Evolutionary conservation across 1,140 invertebrate species (phyloP), one percentile per base, ranked within the genome.

Genomic region (Drosophila erecta): DNA sequence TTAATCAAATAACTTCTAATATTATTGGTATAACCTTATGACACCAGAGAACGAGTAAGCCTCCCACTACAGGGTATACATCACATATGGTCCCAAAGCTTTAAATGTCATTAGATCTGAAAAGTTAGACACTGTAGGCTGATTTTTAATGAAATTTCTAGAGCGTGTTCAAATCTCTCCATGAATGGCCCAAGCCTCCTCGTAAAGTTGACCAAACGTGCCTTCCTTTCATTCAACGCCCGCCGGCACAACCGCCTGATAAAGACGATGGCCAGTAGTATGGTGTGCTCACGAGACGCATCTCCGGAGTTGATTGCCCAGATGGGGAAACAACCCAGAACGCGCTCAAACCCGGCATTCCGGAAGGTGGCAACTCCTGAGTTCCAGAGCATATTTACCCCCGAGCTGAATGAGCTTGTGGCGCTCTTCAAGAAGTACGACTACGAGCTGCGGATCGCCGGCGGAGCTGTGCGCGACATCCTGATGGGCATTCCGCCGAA

Each of bases 391-490:
- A 94, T 99, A 49, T 97, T 99, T 81, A 97, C 96, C 96, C 73
- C 81, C 4, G 91, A 99, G 92, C 92, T 99, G 14, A 92, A 94
- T 12, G 87, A 90, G 10, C 93, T 99, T 4, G 93, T 94, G 20
- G 91, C 93, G 12, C 55, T 99, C 17, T 99, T 99, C 91, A 94
- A 95, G 43, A 96, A 96, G 85, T 94, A 98, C 92, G 94, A 96
- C 41, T 96, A 96, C 94, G 97, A 98, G 93, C 93, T 99, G 55
- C 93, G 98, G 72, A 96, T 99, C 61, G 98, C 98, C 46, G 99
- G 99, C 54, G 99, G 99, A 15, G 98, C 98, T 30, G 98, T 98
- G 4, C 93, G 99, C 59, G 99, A 99, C 94, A 93, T 99, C n/a
- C 89, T 99, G n/a, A 95, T 97, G 94, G 95, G 95, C 4, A 95